Evolutionary conservation across 1,140 invertebrate species (phyloP).

Genomic region (Neotoxoptera formosana): DNA sequence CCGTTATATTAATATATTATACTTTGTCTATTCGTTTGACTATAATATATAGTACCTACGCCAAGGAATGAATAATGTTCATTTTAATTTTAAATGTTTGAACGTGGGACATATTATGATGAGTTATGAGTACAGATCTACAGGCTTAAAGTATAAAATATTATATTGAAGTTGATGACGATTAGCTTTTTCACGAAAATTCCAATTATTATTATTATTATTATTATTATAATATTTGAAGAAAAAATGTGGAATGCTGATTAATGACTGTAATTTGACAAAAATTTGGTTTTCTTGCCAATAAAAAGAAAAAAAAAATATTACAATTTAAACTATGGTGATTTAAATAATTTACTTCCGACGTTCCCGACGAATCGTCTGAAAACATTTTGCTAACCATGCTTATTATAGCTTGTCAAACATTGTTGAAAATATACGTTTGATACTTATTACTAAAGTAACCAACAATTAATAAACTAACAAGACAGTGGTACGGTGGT

Average conservation of each 20-base stretch:
- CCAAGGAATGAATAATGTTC: too few relatives aligned
- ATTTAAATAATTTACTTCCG: too few relatives aligned
- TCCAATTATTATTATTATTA: neutral
- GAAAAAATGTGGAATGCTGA: neutral
- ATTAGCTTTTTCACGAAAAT: too few relatives aligned
- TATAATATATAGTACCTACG: too few relatives aligned
- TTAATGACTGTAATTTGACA: neutral
- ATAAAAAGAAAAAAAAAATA: neutral
- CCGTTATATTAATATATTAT: neutral
- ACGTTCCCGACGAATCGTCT: too few relatives aligned
- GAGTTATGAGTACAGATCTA: neutral
- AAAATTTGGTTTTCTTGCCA: neutral
- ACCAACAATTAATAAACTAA: too few relatives aligned
- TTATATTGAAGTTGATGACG: neutral
- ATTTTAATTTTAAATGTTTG: neutral
- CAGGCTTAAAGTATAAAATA: neutral
- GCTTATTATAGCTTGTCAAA: neutral
- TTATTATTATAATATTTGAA: too few relatives aligned
- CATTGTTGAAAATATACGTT: too few relatives aligned
- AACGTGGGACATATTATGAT: too few relatives aligned
- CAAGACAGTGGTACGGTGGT: too few relatives aligned
- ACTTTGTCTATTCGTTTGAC: neutral
- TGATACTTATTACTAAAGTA: neutral
- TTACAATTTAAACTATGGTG: neutral
- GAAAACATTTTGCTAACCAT: neutral